Conservation (phyloP, 30 jellyfish, hydroid and myxozoan species). For the Hydra vulgaris region DNA sequence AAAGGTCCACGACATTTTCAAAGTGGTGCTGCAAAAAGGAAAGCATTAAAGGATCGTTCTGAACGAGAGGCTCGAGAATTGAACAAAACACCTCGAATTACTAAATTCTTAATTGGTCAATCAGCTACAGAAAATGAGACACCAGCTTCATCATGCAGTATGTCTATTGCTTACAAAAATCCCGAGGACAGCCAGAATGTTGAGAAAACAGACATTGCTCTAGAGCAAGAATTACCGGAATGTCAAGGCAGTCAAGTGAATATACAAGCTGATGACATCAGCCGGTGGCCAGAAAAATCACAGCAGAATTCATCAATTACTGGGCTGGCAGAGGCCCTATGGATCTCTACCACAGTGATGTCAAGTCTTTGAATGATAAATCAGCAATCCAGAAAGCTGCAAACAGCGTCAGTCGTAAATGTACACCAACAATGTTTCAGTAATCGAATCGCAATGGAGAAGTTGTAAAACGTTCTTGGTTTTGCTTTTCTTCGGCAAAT, state of each 20-base stretch:
- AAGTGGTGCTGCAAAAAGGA: not conserved
- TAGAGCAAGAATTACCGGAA: not conserved
- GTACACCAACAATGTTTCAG: not conserved
- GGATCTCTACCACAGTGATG: not conserved
- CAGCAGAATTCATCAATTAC: not conserved
- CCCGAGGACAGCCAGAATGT: not conserved
- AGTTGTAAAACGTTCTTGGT: slow-evolving; percentile 2
- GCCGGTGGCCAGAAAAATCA: not conserved
- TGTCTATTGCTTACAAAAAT: not conserved
- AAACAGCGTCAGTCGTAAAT: not conserved
- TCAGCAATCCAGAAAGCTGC: not conserved
- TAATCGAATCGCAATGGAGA: not conserved
- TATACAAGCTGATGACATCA: not conserved
- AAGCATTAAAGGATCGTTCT: not conserved
- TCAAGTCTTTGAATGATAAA: not conserved
- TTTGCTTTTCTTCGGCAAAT: no score
- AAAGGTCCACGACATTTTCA: not conserved
- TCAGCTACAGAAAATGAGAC: not conserved
- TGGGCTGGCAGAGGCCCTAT: not conserved
- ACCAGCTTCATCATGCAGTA: not conserved
- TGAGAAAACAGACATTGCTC: not conserved
- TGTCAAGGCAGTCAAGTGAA: not conserved
- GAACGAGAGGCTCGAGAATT: not conserved
- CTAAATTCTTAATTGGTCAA: not conserved
- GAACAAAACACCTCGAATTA: not conserved